Evolutionary conservation across 1,140 invertebrate species (phyloP).

Genomic region (Drosophila bocki): DNA sequence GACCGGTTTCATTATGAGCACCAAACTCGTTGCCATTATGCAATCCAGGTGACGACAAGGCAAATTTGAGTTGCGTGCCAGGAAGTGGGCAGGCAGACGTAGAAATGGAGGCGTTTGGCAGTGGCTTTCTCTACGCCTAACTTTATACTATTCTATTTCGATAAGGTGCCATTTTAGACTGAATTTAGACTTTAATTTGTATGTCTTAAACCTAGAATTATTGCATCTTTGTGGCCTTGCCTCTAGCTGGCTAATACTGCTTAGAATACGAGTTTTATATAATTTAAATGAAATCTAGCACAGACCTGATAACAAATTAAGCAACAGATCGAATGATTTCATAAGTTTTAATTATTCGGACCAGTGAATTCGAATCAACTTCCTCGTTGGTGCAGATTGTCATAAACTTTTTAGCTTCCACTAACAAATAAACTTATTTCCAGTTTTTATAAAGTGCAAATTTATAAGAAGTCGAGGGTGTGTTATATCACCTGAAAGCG

Average conservation of each 20-base stretch:
- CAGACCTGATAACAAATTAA: constrained; percentile 1
- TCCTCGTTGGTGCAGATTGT: constrained; percentile 3
- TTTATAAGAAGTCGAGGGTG: neutral
- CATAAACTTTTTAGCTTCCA: constrained; percentile 3
- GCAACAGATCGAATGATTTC: constrained; percentile 1
- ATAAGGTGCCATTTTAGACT: neutral
- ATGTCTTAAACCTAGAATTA: neutral
- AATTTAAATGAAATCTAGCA: neutral
- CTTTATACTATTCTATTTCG: constrained; percentile 11
- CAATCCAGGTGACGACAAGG: constrained; percentile 78
- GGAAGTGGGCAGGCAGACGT: constrained; percentile 63
- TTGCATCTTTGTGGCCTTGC: neutral
- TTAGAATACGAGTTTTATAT: neutral
- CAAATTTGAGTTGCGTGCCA: constrained; percentile 78
- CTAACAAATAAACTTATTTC: neutral
- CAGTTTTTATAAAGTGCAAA: constrained; percentile 6
- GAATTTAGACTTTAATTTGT: neutral
- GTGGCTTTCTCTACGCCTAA: constrained; percentile 28
- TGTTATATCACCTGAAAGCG: neutral
- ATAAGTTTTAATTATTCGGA: constrained; percentile 20
- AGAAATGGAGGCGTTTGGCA: constrained; percentile 44
- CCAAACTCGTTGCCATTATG: constrained; percentile 71
- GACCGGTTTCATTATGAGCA: constrained; percentile 72
- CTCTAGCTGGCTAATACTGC: neutral
- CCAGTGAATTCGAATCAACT: neutral